Evolutionary conservation across 2,888 invertebrate genomes (phyloP).

Genomic region (Catocala nupta): DNA sequence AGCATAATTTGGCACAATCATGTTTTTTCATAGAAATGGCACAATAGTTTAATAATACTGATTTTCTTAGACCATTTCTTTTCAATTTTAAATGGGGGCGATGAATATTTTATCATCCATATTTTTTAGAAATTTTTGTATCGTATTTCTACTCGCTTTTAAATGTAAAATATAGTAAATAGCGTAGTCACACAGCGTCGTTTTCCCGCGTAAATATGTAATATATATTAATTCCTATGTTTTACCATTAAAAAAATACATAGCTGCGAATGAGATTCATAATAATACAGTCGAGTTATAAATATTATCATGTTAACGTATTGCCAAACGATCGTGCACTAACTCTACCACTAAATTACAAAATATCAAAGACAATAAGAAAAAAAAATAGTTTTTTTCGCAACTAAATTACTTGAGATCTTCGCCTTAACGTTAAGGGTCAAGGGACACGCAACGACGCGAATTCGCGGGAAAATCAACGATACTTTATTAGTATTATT

Average conservation of each 20-base stretch:
- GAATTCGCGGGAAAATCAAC: constrained; percentile 34
- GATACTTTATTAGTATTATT: constrained; percentile 27
- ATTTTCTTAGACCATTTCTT: constrained; percentile 44
- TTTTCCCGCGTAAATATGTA: constrained; percentile 39
- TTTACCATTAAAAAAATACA: constrained; percentile 60
- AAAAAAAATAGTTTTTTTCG: constrained; percentile 53
- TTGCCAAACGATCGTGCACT: constrained; percentile 82
- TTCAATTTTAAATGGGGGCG: constrained; percentile 18
- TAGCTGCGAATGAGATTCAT: constrained; percentile 71
- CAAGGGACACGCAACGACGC: constrained; percentile 52
- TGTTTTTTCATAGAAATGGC: constrained; percentile 57
- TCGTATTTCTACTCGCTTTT: background rate
- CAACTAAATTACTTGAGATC: constrained; percentile 86
- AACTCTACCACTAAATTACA: constrained; percentile 68
- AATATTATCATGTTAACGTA: constrained; percentile 60
- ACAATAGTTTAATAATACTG: constrained; percentile 58
- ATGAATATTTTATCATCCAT: constrained; percentile 23
- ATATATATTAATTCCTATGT: constrained; percentile 50
- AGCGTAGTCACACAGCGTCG: constrained; percentile 58
- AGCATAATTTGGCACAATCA: constrained; percentile 62
- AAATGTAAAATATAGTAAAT: background rate
- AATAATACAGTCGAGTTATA: constrained; percentile 61
- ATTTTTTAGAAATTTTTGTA: constrained; percentile 9
- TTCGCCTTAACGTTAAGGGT: constrained; percentile 72
- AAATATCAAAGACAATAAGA: constrained; percentile 67